These are phyloP conservation scores for Drosophila crucigera DNA, from an alignment of 2,888 invertebrate species.

Conservation along the genomic window DNA sequence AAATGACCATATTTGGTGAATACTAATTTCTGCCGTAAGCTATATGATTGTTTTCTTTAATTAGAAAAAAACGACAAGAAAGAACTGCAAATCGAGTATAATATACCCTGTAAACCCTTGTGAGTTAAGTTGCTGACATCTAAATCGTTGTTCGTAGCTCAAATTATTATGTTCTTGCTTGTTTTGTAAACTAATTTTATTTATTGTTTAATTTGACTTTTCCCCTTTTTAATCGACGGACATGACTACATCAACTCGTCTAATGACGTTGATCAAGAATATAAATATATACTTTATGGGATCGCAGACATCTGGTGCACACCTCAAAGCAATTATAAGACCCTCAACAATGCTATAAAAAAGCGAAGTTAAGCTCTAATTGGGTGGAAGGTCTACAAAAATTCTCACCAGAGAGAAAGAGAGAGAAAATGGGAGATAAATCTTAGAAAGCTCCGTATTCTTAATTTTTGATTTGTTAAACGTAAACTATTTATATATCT, in stretches of 20 bases:
- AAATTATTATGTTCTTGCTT: neutral
- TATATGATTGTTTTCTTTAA: neutral
- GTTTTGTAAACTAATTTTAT: neutral
- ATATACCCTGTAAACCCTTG: neutral
- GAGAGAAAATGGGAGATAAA: neutral
- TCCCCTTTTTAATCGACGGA: neutral
- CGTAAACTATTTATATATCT: neutral
- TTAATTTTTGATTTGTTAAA: neutral
- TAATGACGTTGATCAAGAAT: neutral
- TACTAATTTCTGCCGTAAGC: neutral
- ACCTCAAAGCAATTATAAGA: neutral
- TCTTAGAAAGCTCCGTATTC: neutral
- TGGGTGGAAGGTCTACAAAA: neutral
- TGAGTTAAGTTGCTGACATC: neutral
- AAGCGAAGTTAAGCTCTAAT: neutral
- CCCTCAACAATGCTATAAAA: neutral
- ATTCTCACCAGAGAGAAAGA: neutral
- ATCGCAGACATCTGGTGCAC: neutral
- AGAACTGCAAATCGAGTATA: neutral
- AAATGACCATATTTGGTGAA: too few species aligned
- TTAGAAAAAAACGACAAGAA: accelerated
- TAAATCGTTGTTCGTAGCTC: neutral
- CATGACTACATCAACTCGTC: neutral
- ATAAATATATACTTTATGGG: neutral
- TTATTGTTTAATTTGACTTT: neutral